A percentile compares a stretch with the other conserved stretches of the same genome.
phyloP scores from a whole-genome alignment of 2,888 invertebrate genomes.

The Cephus nigrinus region DNA sequence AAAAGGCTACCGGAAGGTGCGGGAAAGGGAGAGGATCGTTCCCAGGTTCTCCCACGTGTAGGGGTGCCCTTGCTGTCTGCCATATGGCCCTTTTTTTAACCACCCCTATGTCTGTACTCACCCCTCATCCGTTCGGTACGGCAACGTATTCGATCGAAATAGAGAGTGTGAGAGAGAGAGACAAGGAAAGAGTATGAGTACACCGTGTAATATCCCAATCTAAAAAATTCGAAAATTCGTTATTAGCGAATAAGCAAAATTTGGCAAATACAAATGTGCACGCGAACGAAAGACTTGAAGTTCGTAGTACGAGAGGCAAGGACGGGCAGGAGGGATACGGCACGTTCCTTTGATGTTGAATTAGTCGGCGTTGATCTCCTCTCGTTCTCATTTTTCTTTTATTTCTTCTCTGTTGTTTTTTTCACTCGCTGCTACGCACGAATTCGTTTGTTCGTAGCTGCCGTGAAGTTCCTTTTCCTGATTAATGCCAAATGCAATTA shows the following conservation, averaged over 20 bases:
- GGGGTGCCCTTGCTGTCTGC: constrained; percentile 48
- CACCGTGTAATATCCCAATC: neutral
- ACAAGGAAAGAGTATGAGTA: neutral
- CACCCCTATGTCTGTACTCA: constrained; percentile 34
- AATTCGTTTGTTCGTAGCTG: neutral
- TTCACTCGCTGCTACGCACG: neutral
- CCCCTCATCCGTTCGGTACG: neutral
- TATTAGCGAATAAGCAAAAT: neutral
- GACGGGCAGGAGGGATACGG: neutral
- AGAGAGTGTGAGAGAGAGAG: neutral
- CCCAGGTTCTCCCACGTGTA: constrained; percentile 47
- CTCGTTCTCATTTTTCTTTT: neutral
- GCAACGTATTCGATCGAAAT: neutral
- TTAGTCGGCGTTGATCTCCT: neutral
- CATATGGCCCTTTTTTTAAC: constrained; percentile 52
- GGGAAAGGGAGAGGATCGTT: constrained; percentile 39
- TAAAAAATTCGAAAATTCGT: neutral
- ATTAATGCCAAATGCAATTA: constrained; percentile 2
- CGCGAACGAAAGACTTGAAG: neutral
- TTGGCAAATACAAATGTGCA: neutral
- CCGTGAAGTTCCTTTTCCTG: neutral
- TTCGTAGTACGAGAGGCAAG: neutral
- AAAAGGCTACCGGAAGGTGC: constrained; percentile 28
- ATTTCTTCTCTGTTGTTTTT: neutral
- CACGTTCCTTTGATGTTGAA: neutral